A percentile compares a stretch with the other conserved stretches of the same genome.
Conservation (phyloP, 2,888 invertebrate species). For the Acronicta aceris region DNA sequence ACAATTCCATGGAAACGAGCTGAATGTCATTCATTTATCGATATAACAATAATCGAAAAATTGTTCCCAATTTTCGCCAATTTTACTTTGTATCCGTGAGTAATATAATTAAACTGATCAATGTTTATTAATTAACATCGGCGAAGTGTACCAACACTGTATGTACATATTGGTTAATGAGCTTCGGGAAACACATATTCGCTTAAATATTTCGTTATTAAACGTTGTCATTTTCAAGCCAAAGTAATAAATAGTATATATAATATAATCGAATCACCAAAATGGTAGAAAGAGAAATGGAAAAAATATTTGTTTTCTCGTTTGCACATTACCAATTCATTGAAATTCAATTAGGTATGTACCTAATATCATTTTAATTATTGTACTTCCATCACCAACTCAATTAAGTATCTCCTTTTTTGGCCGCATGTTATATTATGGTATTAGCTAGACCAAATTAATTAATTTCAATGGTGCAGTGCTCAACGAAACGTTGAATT, state of each 20-base stretch:
- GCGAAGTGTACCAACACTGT: background rate
- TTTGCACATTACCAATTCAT: no score
- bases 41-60: background rate
- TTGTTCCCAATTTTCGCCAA: background rate
- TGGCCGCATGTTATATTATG: no score
- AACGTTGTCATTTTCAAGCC: no score
- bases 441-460: conserved; percentile 24
- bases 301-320: no score
- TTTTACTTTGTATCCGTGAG: background rate
- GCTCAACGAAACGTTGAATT: conserved; percentile 39
- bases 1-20: no score
- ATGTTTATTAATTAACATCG: conserved; percentile 4
- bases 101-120: conserved; percentile 5
- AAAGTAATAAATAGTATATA: no score
- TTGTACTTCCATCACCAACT: background rate
- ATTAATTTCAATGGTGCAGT: conserved; percentile 35
- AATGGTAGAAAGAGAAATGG: no score
- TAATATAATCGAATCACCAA: no score
- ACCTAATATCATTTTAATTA: no score
- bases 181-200: background rate
- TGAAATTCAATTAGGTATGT: no score
- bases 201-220: no score
- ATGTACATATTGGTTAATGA: background rate
- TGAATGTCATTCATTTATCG: background rate
- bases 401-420: no score